phyloP scores from a whole-genome alignment of 2,113 vertebrate species.

The Hiodon tergisus region DNA sequence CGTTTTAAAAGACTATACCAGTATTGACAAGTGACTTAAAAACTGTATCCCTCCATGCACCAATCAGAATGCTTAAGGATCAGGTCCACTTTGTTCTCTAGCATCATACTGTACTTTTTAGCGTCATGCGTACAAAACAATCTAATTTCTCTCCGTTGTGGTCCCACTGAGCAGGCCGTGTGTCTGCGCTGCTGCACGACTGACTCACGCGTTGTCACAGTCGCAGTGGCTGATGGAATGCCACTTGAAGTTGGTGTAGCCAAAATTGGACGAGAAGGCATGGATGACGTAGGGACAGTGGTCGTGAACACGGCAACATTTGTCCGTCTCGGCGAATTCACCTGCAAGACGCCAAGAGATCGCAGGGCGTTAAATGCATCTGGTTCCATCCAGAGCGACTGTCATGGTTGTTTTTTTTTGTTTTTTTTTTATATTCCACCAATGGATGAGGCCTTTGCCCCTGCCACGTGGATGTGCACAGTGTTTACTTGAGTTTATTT shows the following conservation, averaged over 20 bases:
- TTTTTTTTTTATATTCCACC: no score
- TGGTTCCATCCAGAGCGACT: no score
- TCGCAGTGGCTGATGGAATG: slow-evolving; percentile 82
- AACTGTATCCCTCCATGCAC: no score
- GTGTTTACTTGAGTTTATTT: no score
- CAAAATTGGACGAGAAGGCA: slow-evolving; percentile 73
- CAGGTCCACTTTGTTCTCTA: no score
- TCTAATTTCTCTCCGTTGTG: neutral
- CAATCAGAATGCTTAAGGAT: no score
- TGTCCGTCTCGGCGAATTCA: slow-evolving; percentile 72
- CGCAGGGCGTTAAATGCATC: neutral
- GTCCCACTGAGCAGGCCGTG: neutral
- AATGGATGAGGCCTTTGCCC: no score
- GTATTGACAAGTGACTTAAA: no score
- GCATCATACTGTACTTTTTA: neutral
- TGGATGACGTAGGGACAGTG: slow-evolving; percentile 81
- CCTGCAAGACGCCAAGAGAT: slow-evolving; percentile 54
- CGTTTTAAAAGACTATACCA: no score
- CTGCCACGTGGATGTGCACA: no score
- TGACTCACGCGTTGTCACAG: slow-evolving; percentile 77
- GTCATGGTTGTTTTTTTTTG: no score
- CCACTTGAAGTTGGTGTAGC: slow-evolving; percentile 81
- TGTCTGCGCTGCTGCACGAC: neutral
- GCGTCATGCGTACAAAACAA: neutral
- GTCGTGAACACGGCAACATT: slow-evolving; percentile 83